A percentile compares a stretch with the other conserved stretches of the same genome.
Evolutionary conservation across 2,113 vertebrate species (phyloP).

Genomic region (Zosterops hypoxanthus): DNA sequence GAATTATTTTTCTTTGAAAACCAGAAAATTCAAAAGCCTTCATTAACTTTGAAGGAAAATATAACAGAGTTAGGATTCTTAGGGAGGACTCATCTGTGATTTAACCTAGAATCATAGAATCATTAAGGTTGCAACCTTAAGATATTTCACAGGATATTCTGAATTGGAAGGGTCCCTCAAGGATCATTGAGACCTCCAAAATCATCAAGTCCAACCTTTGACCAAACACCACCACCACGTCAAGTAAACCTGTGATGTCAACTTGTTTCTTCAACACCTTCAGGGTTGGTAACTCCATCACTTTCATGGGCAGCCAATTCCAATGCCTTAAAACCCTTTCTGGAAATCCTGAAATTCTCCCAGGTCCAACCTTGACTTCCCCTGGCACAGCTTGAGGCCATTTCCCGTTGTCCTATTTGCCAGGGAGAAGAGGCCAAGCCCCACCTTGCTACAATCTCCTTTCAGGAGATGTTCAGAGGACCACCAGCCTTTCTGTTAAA

Average conservation of each 20-base stretch:
- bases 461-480: not conserved
- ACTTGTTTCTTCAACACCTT: fast-evolving
- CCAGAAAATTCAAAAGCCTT: not conserved
- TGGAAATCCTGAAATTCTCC: not conserved
- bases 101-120: not conserved
- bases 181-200: not conserved
- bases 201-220: not conserved
- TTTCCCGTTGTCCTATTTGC: not conserved
- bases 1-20: not conserved
- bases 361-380: not conserved
- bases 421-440: not conserved
- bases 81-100: not conserved
- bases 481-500: not conserved
- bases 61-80: not conserved
- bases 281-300: not conserved
- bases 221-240: not conserved
- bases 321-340: not conserved
- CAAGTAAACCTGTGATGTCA: not conserved
- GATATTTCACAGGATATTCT: not conserved
- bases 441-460: not conserved
- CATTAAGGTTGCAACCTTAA: not conserved
- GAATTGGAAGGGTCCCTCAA: not conserved
- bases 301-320: not conserved
- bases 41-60: not conserved
- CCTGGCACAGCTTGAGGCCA: not conserved